phyloP scores from a whole-genome alignment of 2,797 vertebrate species.

The Graptemys geographica region DNA sequence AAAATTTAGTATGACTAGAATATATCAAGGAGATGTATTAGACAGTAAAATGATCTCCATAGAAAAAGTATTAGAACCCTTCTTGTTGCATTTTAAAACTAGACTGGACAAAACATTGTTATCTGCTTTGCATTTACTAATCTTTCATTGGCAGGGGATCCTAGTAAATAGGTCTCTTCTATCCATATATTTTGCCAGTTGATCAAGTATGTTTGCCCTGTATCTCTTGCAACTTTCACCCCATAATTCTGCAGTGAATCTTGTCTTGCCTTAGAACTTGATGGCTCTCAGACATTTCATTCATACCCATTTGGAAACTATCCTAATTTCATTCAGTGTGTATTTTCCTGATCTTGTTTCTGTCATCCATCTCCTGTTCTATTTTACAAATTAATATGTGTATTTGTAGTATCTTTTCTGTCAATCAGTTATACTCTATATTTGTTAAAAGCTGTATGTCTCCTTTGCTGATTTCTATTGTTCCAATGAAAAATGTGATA shows the following conservation, averaged over 20 bases:
- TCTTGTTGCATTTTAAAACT: not conserved
- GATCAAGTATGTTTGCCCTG: not conserved
- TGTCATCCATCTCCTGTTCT: not conserved
- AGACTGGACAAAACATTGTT: not conserved
- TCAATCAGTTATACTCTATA: not conserved
- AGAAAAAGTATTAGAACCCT: not conserved
- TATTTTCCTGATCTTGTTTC: not conserved
- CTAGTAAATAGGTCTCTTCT: not conserved
- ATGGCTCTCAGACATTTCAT: not conserved
- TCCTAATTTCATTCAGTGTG: not conserved
- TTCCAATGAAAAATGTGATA: not conserved
- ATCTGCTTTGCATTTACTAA: no score
- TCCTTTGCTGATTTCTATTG: not conserved
- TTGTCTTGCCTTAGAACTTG: not conserved
- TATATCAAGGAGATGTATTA: not conserved
- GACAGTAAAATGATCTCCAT: not conserved
- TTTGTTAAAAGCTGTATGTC: not conserved
- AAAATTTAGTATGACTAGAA: not conserved
- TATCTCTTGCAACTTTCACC: not conserved
- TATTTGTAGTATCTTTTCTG: not conserved
- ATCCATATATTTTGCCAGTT: not conserved
- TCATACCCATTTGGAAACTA: not conserved
- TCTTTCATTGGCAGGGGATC: not conserved
- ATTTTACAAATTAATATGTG: not conserved
- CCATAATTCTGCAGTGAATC: not conserved